These are phyloP conservation scores for Parambassis ranga DNA, from an alignment of 2,797 vertebrate species.

Conservation along the genomic window DNA sequence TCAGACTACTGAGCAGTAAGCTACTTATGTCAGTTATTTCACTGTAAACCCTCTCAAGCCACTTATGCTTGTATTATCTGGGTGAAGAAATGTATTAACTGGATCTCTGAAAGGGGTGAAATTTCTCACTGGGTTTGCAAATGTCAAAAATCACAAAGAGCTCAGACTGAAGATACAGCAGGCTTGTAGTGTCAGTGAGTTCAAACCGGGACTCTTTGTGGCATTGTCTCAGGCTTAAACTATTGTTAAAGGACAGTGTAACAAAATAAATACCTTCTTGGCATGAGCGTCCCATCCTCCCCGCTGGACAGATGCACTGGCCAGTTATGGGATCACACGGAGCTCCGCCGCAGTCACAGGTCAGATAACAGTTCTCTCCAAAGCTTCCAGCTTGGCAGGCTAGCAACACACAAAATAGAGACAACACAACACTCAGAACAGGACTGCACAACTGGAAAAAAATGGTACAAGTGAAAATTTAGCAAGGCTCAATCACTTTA, in stretches of 20 bases:
- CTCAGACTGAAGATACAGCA: neutral
- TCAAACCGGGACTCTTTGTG: neutral
- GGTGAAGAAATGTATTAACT: neutral
- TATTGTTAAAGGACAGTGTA: neutral
- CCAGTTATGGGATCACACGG: slow-evolving; percentile 46
- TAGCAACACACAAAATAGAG: slow-evolving; percentile 29
- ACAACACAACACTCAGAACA: neutral
- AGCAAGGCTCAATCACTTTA: slow-evolving; percentile 14
- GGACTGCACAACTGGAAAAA: neutral
- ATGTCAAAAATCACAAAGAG: neutral
- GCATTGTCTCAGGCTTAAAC: neutral
- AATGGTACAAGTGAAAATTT: neutral
- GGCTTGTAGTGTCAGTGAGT: neutral
- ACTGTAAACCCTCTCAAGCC: slow-evolving; percentile 3
- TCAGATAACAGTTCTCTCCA: slow-evolving; percentile 64
- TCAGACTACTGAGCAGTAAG: slow-evolving; percentile 14
- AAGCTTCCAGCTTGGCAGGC: slow-evolving; percentile 69
- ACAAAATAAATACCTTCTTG: slow-evolving; percentile 56
- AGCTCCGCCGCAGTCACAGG: slow-evolving; percentile 67
- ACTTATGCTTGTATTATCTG: neutral
- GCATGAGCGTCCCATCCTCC: slow-evolving; percentile 70
- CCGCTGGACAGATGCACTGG: slow-evolving; percentile 70
- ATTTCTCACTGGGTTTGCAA: neutral
- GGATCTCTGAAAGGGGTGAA: neutral
- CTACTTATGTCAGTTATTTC: neutral